Evolutionary conservation across 2,113 vertebrate species (phyloP).

Genomic region (Leucopsar rothschildi): DNA sequence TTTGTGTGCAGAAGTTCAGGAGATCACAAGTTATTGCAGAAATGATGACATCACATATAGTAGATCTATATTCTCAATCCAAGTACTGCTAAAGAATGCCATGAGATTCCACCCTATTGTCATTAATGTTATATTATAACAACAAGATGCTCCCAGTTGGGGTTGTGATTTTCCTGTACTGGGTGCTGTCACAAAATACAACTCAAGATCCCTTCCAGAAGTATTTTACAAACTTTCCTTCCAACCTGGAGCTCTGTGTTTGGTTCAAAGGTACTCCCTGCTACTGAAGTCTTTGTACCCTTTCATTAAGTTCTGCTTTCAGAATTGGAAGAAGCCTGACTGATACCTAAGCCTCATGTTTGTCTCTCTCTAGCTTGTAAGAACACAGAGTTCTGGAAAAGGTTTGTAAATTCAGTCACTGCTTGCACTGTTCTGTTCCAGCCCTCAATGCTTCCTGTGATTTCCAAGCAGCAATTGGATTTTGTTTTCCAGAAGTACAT

Average conservation of each 20-base stretch:
- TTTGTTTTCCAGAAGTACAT: background rate
- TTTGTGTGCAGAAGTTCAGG: background rate
- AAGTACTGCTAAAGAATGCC: background rate
- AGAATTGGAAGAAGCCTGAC: background rate
- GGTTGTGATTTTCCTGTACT: background rate
- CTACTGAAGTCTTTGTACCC: background rate
- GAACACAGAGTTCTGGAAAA: background rate
- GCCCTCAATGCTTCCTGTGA: background rate
- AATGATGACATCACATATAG: background rate
- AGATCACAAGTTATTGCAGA: background rate
- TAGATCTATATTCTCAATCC: background rate
- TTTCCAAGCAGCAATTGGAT: background rate
- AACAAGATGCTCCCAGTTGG: background rate
- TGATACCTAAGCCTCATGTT: background rate
- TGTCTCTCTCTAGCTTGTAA: background rate
- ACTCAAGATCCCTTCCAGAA: background rate
- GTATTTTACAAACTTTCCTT: background rate
- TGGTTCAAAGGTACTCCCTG: background rate
- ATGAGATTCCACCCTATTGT: background rate
- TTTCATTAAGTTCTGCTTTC: background rate
- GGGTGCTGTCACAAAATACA: background rate
- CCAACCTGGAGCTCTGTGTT: background rate
- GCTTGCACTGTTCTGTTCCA: background rate
- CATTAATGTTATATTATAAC: background rate
- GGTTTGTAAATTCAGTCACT: background rate